Evolutionary conservation across 2,113 vertebrate species (phyloP).

Genomic region (Apus apus): DNA sequence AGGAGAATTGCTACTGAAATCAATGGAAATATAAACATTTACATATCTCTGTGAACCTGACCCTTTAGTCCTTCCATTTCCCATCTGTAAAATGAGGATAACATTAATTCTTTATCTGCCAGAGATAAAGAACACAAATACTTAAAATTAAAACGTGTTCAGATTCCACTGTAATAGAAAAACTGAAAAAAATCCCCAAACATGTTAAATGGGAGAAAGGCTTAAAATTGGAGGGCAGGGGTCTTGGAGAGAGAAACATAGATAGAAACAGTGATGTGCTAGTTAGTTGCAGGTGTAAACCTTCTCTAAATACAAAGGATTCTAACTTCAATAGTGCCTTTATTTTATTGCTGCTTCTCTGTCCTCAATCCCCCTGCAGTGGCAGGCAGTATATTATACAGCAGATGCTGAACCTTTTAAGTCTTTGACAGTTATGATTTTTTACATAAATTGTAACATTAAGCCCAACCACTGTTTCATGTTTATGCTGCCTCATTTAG

Average conservation of each 20-base stretch:
- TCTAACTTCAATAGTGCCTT: not conserved
- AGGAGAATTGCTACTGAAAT: not conserved
- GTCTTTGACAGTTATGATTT: constrained; percentile 7
- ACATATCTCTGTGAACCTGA: constrained; percentile 27
- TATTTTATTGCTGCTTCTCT: not conserved
- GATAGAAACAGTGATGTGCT: not conserved
- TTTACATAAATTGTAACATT: constrained; percentile 4
- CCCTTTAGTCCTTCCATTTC: not conserved
- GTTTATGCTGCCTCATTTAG: constrained; percentile 17
- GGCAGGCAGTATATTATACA: not conserved
- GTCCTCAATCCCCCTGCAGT: not conserved
- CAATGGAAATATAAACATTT: constrained; percentile 36
- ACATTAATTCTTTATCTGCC: not conserved
- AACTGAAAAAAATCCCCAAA: not conserved
- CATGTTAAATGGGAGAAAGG: not conserved
- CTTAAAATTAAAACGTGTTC: not conserved
- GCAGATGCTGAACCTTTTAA: constrained; percentile 25
- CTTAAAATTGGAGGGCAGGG: not conserved
- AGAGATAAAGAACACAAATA: not conserved
- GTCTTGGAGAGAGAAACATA: not conserved
- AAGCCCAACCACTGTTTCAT: not conserved
- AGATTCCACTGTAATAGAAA: not conserved
- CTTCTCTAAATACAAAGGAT: not conserved
- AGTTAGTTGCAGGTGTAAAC: not conserved
- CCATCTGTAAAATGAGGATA: constrained; percentile 20